A percentile compares a stretch with the other conserved stretches of the same genome.
Evolutionary conservation across 2,797 vertebrate genomes (phyloP).

Genomic region (Acridotheres tristis): DNA sequence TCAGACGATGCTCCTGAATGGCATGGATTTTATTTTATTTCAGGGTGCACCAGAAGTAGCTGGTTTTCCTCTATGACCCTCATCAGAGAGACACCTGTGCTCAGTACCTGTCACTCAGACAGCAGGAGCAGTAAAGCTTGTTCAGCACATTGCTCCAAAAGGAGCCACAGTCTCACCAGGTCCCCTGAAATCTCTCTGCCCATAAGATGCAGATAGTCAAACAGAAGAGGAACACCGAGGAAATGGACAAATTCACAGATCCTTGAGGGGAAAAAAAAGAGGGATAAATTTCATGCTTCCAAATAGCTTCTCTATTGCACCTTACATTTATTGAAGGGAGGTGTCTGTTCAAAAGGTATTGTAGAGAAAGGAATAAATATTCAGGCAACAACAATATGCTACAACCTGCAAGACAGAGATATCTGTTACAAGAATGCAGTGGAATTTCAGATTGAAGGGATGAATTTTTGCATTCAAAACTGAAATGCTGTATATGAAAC

Average conservation of each 20-base stretch:
- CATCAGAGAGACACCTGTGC: background rate
- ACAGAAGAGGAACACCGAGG: background rate
- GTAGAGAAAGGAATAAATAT: background rate
- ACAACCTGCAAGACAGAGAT: background rate
- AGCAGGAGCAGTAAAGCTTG: background rate
- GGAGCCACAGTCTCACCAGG: background rate
- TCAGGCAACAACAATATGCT: background rate
- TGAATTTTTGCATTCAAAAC: background rate
- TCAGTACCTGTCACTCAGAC: background rate
- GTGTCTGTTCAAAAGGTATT: background rate
- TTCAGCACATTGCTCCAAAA: background rate
- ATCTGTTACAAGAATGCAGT: background rate
- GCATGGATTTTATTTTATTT: background rate
- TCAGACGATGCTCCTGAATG: background rate
- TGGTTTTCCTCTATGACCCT: background rate
- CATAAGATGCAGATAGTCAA: background rate
- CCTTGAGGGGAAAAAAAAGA: background rate
- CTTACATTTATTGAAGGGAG: background rate
- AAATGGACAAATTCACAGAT: background rate
- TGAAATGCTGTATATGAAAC: background rate
- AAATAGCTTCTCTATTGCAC: background rate
- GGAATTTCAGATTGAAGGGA: background rate
- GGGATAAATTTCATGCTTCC: background rate
- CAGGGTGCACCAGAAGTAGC: background rate
- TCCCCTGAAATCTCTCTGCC: background rate